These are phyloP conservation scores for Oryzias javanicus DNA, from an alignment of 2,113 vertebrate genomes.

Conservation along the genomic window DNA sequence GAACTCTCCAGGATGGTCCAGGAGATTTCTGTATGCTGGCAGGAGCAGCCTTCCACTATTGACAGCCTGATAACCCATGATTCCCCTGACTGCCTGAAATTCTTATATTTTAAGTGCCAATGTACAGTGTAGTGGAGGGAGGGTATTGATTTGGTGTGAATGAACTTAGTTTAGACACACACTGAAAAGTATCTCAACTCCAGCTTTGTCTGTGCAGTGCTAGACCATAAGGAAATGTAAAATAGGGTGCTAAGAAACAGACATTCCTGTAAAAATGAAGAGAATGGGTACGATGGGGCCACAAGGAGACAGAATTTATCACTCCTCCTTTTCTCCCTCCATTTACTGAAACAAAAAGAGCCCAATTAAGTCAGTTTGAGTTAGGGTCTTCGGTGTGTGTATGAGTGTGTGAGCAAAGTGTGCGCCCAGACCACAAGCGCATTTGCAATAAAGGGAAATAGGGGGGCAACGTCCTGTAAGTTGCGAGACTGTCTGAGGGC, in stretches of 20 bases:
- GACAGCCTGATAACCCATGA: slow-evolving; percentile 54
- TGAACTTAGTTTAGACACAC: slow-evolving; percentile 31
- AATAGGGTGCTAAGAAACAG: slow-evolving; percentile 16
- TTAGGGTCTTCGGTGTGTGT: slow-evolving; percentile 54
- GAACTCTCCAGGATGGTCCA: slow-evolving; percentile 28
- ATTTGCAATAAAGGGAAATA: slow-evolving; percentile 53
- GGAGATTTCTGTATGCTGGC: slow-evolving; percentile 48
- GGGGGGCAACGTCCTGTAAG: slow-evolving; percentile 49
- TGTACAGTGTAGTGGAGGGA: slow-evolving; percentile 37
- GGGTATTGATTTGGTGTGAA: slow-evolving; percentile 53
- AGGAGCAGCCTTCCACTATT: slow-evolving; percentile 38
- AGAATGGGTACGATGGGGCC: slow-evolving; percentile 23
- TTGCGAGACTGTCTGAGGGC: slow-evolving; percentile 36
- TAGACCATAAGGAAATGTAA: slow-evolving; percentile 15
- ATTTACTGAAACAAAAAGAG: slow-evolving; percentile 74
- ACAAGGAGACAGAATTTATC: slow-evolving; percentile 35
- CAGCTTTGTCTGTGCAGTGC: slow-evolving; percentile 24
- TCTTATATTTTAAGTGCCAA: slow-evolving; percentile 50
- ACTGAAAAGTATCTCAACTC: slow-evolving; percentile 18
- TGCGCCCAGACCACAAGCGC: slow-evolving; percentile 24
- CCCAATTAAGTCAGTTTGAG: slow-evolving; percentile 77
- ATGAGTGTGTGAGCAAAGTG: slow-evolving; percentile 22
- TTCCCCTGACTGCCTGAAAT: slow-evolving; percentile 49
- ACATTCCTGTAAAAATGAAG: slow-evolving; percentile 35
- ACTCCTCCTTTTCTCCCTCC: slow-evolving; percentile 24